Evolutionary conservation across 2,888 invertebrate genomes (phyloP).

Genomic region (Pinctada fucata): DNA sequence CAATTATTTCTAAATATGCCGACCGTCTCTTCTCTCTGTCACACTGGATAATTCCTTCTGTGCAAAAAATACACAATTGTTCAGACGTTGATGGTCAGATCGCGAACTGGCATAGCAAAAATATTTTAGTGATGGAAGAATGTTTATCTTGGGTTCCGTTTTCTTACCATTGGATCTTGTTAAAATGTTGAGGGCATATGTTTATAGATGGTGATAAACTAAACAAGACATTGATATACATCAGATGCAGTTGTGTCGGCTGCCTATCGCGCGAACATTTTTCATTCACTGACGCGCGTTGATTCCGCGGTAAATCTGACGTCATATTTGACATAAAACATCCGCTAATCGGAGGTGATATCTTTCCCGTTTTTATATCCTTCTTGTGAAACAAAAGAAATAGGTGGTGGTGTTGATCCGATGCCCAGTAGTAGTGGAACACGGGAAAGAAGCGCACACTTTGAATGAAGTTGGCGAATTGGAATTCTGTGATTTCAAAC

Average conservation of each 20-base stretch:
- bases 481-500: too few relatives aligned
- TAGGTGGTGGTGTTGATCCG: not conserved
- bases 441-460: too few relatives aligned
- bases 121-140: not conserved
- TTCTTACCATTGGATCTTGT: slow-evolving; percentile 12
- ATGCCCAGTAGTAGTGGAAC: too few relatives aligned
- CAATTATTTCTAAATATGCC: slow-evolving; percentile 3
- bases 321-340: not conserved
- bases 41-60: too few relatives aligned
- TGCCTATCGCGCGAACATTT: not conserved
- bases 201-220: slow-evolving; percentile 24
- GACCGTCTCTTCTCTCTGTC: not conserved
- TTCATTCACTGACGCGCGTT: slow-evolving; percentile 1
- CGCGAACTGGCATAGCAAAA: too few relatives aligned
- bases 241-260: not conserved
- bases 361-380: not conserved
- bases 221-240: slow-evolving; percentile 22
- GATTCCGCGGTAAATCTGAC: not conserved
- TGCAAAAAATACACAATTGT: too few relatives aligned
- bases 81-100: too few relatives aligned
- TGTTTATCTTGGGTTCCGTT: not conserved
- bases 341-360: not conserved
- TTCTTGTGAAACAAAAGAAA: not conserved
- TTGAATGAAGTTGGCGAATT: too few relatives aligned
- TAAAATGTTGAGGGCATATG: slow-evolving; percentile 29